phyloP scores from a whole-genome alignment of 1,140 invertebrate species.

The Sipha flava region DNA sequence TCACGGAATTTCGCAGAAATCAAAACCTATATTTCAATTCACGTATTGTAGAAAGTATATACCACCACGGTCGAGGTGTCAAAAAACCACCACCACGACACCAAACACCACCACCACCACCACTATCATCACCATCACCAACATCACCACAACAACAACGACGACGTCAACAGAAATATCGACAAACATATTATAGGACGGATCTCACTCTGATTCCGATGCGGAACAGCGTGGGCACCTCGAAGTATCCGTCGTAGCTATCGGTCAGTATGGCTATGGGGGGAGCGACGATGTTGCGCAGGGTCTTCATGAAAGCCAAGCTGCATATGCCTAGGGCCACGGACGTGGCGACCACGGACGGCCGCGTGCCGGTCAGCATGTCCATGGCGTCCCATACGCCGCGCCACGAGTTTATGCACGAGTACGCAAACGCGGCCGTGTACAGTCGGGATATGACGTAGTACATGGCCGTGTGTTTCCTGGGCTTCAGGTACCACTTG shows the following conservation, averaged over 20 bases:
- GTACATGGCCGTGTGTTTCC: conserved; percentile 54
- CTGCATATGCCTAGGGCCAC: conserved; percentile 53
- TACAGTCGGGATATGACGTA: conserved; percentile 64
- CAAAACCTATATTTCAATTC: no score
- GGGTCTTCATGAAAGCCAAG: conserved; percentile 53
- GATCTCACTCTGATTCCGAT: conserved; percentile 53
- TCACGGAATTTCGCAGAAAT: no score
- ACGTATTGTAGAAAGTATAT: no score
- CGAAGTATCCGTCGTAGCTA: conserved; percentile 63
- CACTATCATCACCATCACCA: no score
- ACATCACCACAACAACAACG: no score
- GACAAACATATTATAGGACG: neutral
- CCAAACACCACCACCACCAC: no score
- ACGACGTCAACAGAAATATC: no score
- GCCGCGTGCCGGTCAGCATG: conserved; percentile 55
- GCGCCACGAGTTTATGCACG: conserved; percentile 75
- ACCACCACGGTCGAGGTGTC: no score
- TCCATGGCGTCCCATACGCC: conserved; percentile 70
- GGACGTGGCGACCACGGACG: conserved; percentile 49
- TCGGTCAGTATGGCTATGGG: conserved; percentile 69
- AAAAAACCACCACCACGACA: no score
- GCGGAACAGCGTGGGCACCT: conserved; percentile 68
- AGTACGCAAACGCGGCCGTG: conserved; percentile 62
- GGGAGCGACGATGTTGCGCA: conserved; percentile 71
- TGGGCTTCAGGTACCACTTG: conserved; percentile 54